Evolutionary conservation across 2,888 invertebrate species (phyloP), one percentile per base, ranked within the genome.

Genomic region (Stomorhina lunata): DNA sequence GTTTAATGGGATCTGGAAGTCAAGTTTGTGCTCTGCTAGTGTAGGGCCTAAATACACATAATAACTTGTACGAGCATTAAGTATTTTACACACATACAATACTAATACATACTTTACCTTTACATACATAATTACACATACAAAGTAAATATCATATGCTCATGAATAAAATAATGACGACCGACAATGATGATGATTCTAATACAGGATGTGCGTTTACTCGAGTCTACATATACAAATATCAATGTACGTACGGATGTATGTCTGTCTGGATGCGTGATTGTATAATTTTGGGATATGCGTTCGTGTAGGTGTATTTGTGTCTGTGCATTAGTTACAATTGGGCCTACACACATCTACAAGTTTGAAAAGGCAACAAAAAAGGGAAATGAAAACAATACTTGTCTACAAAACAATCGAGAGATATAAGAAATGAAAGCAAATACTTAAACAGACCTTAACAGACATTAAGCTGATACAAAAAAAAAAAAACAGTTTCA

Each of bases 131-230:
- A 6, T 43, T 48, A 29, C 40, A 22, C 17, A 6, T n/a, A 5
- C 22, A 25, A 45, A 17, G 59, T 61, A 50, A 59, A 78, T 63
- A 55, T 63, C 20, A 63, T 53, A 71, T 43, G 55, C 57, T 71
- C 20, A 65, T 79, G 71, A 79, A 72, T 65, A 63, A 65, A 29
- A 65, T 65, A 66, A 72, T 65, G 15, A 59, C 22, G 45, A n/a
- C n/a, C n/a, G n/a, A n/a, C n/a, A n/a, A 45, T 15, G 55, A 55
- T 55, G 40, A 43, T 22, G 43, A 34, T 72, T 72, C 65, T 72
- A 72, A 79, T 59, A 48, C 79, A 79, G 71, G 79, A 79, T 79
- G 71, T 79, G 27, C 57, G 65, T 72, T 57, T 22, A 43, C 43
- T 20, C 25, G 6, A n/a, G 5, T 17, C 1, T 20, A 34, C 12